These are phyloP conservation scores for Oncopeltus fasciatus DNA, from an alignment of 1,140 invertebrate genomes.

Conservation along the genomic window DNA sequence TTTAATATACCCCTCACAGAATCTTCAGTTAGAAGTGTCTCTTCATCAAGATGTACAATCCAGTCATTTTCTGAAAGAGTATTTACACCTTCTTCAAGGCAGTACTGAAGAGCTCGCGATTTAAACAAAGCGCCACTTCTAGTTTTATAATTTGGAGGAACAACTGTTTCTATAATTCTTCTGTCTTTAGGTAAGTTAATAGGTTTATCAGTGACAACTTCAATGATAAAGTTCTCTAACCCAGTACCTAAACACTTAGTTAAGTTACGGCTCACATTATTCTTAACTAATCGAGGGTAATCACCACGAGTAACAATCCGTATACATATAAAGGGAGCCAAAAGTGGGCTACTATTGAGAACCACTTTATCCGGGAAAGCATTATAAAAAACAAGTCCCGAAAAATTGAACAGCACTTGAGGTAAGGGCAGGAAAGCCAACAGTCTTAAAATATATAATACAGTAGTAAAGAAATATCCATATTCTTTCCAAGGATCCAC, in stretches of 20 bases:
- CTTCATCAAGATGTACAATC: conserved; percentile 96
- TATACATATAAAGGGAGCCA: conserved; percentile 91
- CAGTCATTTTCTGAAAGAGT: conserved; percentile 79
- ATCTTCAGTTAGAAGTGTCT: conserved; percentile 88
- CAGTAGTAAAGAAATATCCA: conserved; percentile 47
- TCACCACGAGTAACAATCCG: conserved; percentile 89
- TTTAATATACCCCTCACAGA: conserved; percentile 83
- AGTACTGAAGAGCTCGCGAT: conserved; percentile 88
- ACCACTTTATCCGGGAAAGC: conserved; percentile 86
- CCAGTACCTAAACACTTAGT: conserved; percentile 78
- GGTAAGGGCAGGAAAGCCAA: conserved; percentile 76
- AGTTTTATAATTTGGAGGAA: conserved; percentile 71
- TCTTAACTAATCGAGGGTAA: conserved; percentile 79
- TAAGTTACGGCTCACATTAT: conserved; percentile 80
- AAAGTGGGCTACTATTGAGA: conserved; percentile 72
- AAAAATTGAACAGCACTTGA: conserved; percentile 82
- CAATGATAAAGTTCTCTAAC: conserved; percentile 90
- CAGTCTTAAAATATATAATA: conserved; percentile 65
- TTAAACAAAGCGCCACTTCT: conserved; percentile 88
- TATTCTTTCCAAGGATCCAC: conserved; percentile 70
- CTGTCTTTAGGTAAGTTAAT: conserved; percentile 59
- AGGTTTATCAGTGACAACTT: conserved; percentile 90
- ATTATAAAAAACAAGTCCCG: conserved; percentile 82
- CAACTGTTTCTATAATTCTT: conserved; percentile 66
- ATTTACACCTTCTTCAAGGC: conserved; percentile 81